Conservation (phyloP, 2,797 vertebrate genomes). For the Lacerta agilis region DNA sequence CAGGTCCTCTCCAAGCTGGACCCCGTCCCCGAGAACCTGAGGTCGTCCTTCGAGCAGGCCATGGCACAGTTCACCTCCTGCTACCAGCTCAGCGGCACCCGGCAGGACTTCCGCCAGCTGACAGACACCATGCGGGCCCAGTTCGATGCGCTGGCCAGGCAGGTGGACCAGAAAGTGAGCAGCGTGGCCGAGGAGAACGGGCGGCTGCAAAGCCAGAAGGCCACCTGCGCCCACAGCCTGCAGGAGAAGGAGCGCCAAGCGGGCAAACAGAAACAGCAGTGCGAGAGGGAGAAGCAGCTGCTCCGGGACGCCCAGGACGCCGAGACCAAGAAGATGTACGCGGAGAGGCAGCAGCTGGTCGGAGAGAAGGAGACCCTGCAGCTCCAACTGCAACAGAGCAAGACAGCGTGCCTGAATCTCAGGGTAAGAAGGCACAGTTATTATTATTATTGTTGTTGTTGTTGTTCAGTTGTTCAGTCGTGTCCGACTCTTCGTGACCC, state of each 20-base stretch:
- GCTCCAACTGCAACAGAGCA: background rate
- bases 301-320: background rate
- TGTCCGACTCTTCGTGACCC: no score
- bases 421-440: background rate
- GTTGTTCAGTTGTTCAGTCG: no score
- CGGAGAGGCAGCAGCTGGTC: background rate
- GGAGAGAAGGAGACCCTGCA: background rate
- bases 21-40: background rate
- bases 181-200: background rate
- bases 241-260: background rate
- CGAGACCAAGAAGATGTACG: background rate
- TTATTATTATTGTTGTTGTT: no score
- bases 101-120: accelerated
- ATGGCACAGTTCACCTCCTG: accelerated
- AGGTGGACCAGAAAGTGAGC: background rate
- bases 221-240: background rate
- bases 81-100: no score
- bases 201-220: background rate
- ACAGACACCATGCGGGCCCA: background rate
- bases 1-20: background rate
- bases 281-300: background rate
- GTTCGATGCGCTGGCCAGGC: accelerated
- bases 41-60: accelerated
- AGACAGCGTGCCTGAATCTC: background rate
- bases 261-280: background rate